Evolutionary conservation across 1,140 invertebrate genomes (phyloP).

Genomic region (Trachymyrmex cornetzi): DNA sequence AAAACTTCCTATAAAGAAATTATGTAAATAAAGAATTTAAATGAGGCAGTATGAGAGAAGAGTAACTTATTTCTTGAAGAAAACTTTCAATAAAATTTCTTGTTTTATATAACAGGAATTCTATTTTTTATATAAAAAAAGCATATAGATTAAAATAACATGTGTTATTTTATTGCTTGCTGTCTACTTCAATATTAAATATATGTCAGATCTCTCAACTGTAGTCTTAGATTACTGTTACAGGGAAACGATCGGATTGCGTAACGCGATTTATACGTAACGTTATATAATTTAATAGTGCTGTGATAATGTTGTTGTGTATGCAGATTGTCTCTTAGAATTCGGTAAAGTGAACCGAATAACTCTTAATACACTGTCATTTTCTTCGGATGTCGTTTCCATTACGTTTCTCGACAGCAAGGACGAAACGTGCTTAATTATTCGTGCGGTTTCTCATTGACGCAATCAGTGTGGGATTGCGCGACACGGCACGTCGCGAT

Average conservation of each 20-base stretch:
- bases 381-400: slow-evolving; percentile 16
- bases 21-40: not conserved
- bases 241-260: not conserved
- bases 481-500: not conserved
- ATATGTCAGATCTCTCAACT: not conserved
- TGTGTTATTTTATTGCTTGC: not conserved
- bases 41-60: not conserved
- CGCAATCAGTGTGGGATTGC: not conserved
- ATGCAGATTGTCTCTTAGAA: not conserved
- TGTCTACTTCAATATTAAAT: not conserved
- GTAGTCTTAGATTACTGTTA: not conserved
- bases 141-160: not conserved
- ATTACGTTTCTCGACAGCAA: slow-evolving; percentile 44
- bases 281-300: slow-evolving; percentile 20
- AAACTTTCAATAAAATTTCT: not conserved
- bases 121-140: not conserved
- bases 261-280: slow-evolving; percentile 7
- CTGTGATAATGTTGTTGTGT: not conserved
- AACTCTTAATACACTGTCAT: not conserved
- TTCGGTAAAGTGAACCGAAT: not conserved
- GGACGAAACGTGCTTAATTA: slow-evolving; percentile 59
- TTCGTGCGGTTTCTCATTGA: slow-evolving; percentile 51
- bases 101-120: not conserved
- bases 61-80: not conserved
- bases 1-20: not conserved